phyloP scores from a whole-genome alignment of 2,113 vertebrate species.

The Hippolais icterina region DNA sequence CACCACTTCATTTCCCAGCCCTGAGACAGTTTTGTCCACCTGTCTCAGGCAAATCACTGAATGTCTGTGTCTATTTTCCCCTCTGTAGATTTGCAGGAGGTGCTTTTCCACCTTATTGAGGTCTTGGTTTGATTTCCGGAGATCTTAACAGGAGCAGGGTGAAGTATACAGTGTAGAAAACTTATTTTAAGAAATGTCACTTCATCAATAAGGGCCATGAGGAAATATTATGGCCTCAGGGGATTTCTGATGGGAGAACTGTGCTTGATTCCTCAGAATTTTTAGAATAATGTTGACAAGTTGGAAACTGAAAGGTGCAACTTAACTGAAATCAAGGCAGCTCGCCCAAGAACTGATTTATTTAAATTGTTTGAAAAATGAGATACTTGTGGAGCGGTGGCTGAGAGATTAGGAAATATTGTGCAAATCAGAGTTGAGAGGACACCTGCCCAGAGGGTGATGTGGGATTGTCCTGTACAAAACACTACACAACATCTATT shows the following conservation, averaged over 20 bases:
- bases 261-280: not conserved
- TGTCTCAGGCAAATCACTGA: not conserved
- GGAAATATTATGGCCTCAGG: not conserved
- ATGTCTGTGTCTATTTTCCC: not conserved
- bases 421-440: not conserved
- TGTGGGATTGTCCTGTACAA: not conserved
- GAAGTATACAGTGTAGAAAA: not conserved
- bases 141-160: not conserved
- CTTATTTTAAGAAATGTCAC: not conserved
- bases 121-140: not conserved
- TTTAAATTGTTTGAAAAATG: not conserved
- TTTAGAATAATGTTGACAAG: not conserved
- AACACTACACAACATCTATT: not conserved
- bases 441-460: not conserved
- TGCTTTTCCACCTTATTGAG: not conserved
- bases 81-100: not conserved
- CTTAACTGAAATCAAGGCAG: not conserved
- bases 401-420: not conserved
- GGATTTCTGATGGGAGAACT: not conserved
- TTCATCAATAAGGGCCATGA: not conserved
- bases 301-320: not conserved
- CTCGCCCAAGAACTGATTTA: not conserved
- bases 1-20: conserved; percentile 17
- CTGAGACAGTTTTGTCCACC: not conserved
- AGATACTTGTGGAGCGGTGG: not conserved